A percentile compares a stretch with the other conserved stretches of the same genome.
These are phyloP conservation scores for Corythucha ciliata DNA, from an alignment of 2,888 invertebrate genomes.

Conservation along the genomic window DNA sequence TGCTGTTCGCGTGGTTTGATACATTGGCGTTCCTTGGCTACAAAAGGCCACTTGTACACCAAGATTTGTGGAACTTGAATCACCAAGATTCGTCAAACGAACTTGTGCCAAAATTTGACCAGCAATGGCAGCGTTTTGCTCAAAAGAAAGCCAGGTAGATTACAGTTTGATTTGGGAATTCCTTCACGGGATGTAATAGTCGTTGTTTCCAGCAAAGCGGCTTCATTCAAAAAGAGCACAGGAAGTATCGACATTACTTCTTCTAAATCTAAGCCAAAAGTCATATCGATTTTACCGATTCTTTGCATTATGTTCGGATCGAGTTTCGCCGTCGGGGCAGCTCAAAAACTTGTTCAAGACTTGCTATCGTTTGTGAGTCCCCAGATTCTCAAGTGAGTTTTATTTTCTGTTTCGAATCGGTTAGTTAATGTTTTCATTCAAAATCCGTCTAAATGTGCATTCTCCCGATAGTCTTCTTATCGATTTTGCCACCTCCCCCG, in stretches of 20 bases:
- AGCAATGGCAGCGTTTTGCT: constrained; percentile 14
- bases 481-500: too few relatives aligned
- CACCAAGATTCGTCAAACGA: constrained; percentile 25
- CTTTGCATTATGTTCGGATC: constrained; percentile 46
- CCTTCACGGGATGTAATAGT: too few relatives aligned
- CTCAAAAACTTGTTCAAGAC: constrained; percentile 46
- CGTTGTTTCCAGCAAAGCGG: too few relatives aligned
- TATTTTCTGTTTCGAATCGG: neutral
- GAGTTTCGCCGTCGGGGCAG: constrained; percentile 44
- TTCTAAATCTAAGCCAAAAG: constrained; percentile 12
- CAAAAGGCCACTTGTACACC: constrained; percentile 43
- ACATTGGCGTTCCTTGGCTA: constrained; percentile 45
- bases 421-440: neutral
- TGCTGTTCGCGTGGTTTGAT: constrained; percentile 49
- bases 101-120: constrained; percentile 27
- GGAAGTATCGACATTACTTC: constrained; percentile 17
- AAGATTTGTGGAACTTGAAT: constrained; percentile 49
- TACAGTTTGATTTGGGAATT: too few relatives aligned
- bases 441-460: too few relatives aligned
- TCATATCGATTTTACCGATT: constrained; percentile 43
- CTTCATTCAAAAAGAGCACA: constrained; percentile 18
- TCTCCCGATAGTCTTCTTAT: constrained; percentile 37
- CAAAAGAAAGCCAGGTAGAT: constrained; percentile 20
- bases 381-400: constrained; percentile 45
- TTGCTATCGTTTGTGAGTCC: constrained; percentile 49